A percentile compares a stretch with the other conserved stretches of the same genome.
Evolutionary conservation across 2,797 vertebrate genomes (phyloP).

Genomic region (Nyctibius grandis): DNA sequence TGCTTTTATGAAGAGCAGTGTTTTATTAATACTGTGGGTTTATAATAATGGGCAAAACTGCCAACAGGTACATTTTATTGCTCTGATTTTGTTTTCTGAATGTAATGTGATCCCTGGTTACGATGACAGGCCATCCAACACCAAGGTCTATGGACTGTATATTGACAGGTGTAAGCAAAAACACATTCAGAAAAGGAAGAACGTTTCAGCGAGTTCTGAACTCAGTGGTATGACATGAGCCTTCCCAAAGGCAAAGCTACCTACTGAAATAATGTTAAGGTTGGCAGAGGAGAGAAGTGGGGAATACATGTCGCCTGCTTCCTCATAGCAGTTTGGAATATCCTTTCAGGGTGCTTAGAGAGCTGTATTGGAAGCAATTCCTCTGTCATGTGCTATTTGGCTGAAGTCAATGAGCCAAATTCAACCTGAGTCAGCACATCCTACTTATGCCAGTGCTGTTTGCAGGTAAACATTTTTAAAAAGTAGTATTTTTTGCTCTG

Average conservation of each 20-base stretch:
- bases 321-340: neutral
- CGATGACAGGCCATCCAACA: neutral
- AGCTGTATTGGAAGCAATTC: neutral
- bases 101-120: neutral
- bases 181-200: neutral
- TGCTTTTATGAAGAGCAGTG: neutral
- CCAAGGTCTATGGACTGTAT: neutral
- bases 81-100: neutral
- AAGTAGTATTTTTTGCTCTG: neutral
- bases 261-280: neutral
- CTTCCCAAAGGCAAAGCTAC: neutral
- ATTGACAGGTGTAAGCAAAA: neutral
- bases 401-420: neutral
- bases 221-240: neutral
- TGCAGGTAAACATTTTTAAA: neutral
- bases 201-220: neutral
- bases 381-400: neutral
- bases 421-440: neutral
- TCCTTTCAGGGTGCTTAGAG: neutral
- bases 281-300: neutral
- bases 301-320: neutral
- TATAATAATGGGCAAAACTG: neutral
- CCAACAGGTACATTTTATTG: neutral
- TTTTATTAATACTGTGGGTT: neutral
- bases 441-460: neutral